Base-by-base conservation (phyloP, 35 echinoderm and acorn worm genomes). In the Lytechinus variegatus region DNA sequence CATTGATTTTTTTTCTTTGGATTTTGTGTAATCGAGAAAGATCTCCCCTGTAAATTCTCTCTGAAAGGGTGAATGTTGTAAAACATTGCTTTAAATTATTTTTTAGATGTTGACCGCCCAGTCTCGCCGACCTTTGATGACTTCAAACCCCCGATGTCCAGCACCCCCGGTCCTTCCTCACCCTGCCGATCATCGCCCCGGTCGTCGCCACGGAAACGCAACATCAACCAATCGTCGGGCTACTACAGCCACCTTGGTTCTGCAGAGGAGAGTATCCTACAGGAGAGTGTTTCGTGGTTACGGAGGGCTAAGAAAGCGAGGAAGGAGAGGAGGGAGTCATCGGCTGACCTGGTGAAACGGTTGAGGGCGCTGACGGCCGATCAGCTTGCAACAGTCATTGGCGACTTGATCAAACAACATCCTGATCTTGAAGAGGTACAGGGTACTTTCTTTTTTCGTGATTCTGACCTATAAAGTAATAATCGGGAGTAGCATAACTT, bases 201-300 rank as follows among this genome's bases (percentile, higher is more conserved):
- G 16, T 52, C 91, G 9, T 93, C 91, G n/a, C n/a, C 91, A 27
- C 52, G 91, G 54, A 93, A 93, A 56, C 91, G 91, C 91, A 29
- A 93, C 91, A 27, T 27, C 52, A 93, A 53, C 28, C 91, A 93
- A 54, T 56, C 91, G 21, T 93, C 91, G 1, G 91, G 56, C 91
- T 93, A 93, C 21, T 93, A 54, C 91, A 93, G 91, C 27, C 91
- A 27, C 24, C 91, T 56, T 29, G 91, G 21, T 7, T 3, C 10
- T 10, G 7, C 91, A 10, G 91, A 93, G 54, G 91, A 93, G 53
- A 27, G 28, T 4, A 93, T 93, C 24, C 91, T 93, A 2, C 52
- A 93, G 24, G 91, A 93, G 91, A 93, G 91, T 56, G 91, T 93
- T 6, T 93, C 91, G 91, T 93, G 91, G 91, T 27, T 93, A 27